Base-by-base conservation (phyloP, 2,888 invertebrate species). In the Exephanes ischioxanthus region DNA sequence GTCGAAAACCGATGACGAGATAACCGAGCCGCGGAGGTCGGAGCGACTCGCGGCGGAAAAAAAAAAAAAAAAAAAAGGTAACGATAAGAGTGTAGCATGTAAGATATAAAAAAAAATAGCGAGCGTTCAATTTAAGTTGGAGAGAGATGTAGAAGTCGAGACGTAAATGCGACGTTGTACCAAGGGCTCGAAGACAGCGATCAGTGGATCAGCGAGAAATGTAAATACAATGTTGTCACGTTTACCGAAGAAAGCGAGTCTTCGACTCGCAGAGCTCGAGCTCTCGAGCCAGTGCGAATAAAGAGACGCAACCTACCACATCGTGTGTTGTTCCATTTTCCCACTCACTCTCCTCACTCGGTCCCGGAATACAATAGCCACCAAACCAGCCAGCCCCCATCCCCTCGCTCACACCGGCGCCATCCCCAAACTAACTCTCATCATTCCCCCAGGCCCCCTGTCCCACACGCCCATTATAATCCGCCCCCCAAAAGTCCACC, bases 21-120 rank as follows among this genome's bases (percentile, higher is more conserved):
- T 9, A 71, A 53, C 53, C 33, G 71, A 78, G 58, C 78, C 55
- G 19, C 70, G 78, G 14, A 78, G 70, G 37, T 78, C 78, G 45
- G 55, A 33, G n/a, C 78, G 78, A 6, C 22, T 78, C 2, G 70
- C 70, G 33, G 37, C n/a, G 37, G 19, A 41, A 14, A 78, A 76
- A n/a, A n/a, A n/a, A n/a, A n/a, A n/a, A n/a, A n/a, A n/a, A n/a
- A n/a, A n/a, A n/a, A 41, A 2, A 37, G n/a, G 26, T 33, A 33
- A 5, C 5, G 33, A 33, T 33, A 5, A 33, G 33, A 33, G 33
- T 5, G 33, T 33, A 33, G 5, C 3, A 33, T 33, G 6, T 5
- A 33, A 4, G 33, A 4, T 33, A 5, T 33, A n/a, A 11, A 48
- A 48, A 48, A 48, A 48, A 48, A 48, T 3, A 48, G 48, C 48